Conservation (phyloP, 37 sponge, comb jelly and placozoan species). For the Theonella swinhoei region DNA sequence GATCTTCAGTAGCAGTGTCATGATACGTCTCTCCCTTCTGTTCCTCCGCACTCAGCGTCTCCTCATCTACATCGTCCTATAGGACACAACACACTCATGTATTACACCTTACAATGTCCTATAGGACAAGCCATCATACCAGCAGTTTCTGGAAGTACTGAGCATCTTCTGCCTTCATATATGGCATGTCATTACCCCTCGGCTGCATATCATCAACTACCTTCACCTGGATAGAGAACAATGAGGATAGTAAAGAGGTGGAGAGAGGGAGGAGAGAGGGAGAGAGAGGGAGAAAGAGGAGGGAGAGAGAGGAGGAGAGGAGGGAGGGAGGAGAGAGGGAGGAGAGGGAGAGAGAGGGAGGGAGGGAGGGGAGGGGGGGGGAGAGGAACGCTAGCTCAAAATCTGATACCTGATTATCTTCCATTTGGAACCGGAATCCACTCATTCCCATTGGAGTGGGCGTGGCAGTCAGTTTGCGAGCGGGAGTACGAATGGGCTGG, state of each 20-base stretch:
- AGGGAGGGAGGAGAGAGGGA: background rate
- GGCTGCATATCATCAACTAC: slow-evolving; percentile 85
- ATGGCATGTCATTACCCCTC: slow-evolving; percentile 85
- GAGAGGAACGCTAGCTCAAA: too few relatives aligned
- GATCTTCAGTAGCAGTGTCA: slow-evolving; percentile 95
- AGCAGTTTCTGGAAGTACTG: slow-evolving; percentile 95
- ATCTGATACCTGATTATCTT: slow-evolving; percentile 53
- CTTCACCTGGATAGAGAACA: slow-evolving; percentile 53
- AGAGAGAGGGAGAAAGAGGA: background rate
- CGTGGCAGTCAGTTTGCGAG: slow-evolving; percentile 90
- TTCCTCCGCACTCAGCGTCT: slow-evolving; percentile 87
- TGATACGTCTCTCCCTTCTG: slow-evolving; percentile 97
- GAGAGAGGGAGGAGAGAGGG: too few relatives aligned
- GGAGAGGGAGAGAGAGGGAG: too few relatives aligned
- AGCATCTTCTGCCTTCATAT: slow-evolving; percentile 95
- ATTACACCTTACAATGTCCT: background rate
- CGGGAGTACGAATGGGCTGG: slow-evolving; percentile 91
- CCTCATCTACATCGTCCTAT: slow-evolving; percentile 92
- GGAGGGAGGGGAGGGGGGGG: too few relatives aligned
- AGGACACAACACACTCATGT: background rate
- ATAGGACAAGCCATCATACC: slow-evolving; percentile 14
- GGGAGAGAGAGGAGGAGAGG: too few relatives aligned
- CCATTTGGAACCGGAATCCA: slow-evolving; percentile 90
- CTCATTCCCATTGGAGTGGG: slow-evolving; percentile 97
- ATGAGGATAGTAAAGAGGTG: background rate